A percentile compares a stretch with the other conserved stretches of the same genome.
Evolutionary conservation across 2,113 vertebrate genomes (phyloP).

Genomic region (Dromas ardeola): DNA sequence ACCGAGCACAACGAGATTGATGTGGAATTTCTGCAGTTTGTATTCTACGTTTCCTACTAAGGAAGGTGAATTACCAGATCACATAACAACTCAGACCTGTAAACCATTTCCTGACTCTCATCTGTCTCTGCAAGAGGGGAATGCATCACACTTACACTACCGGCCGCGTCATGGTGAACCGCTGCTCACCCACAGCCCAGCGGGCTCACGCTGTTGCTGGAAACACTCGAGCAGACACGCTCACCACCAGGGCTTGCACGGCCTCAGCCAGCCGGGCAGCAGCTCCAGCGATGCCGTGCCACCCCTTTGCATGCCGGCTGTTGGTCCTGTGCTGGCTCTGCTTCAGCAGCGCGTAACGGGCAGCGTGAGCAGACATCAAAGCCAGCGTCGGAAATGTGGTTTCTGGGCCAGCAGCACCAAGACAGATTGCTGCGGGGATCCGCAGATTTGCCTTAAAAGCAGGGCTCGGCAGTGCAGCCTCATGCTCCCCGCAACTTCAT

Average conservation of each 20-base stretch:
- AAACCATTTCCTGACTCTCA: constrained; percentile 29
- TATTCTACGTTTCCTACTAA: not conserved
- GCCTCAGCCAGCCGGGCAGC: not conserved
- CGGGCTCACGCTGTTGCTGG: not conserved
- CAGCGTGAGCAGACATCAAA: not conserved
- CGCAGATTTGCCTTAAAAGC: not conserved
- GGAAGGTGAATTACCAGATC: not conserved
- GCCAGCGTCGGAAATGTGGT: not conserved
- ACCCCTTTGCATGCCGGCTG: accelerated
- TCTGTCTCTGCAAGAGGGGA: not conserved
- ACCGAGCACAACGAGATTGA: not conserved
- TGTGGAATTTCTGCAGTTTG: not conserved
- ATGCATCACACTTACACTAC: not conserved
- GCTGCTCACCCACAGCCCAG: not conserved
- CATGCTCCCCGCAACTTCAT: accelerated
- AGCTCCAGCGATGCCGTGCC: not conserved
- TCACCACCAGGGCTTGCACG: not conserved
- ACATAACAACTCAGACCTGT: not conserved
- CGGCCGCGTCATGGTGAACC: not conserved
- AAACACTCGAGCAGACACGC: not conserved
- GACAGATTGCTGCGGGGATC: not conserved
- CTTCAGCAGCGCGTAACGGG: not conserved
- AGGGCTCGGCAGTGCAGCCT: accelerated
- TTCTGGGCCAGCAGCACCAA: not conserved
- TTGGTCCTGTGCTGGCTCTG: not conserved